A percentile compares a stretch with the other conserved stretches of the same genome.
Evolutionary conservation across 2,888 invertebrate genomes (phyloP).

Genomic region (Panopea generosa): DNA sequence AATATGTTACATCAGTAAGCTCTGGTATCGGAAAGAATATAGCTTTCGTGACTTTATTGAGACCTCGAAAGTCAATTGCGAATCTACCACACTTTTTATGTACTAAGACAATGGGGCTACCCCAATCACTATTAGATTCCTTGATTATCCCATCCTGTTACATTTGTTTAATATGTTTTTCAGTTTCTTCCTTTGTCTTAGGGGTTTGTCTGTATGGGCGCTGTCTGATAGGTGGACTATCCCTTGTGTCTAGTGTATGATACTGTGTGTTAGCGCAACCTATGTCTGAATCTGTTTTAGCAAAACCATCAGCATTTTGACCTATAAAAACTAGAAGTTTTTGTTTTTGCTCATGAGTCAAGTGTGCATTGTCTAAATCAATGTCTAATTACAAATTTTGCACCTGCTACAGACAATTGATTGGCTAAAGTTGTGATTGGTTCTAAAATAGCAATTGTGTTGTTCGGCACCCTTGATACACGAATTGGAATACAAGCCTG

Average conservation of each 20-base stretch:
- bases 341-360: no score
- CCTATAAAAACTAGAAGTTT: constrained; percentile 18
- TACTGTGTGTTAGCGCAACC: constrained; percentile 25
- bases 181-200: constrained; percentile 5
- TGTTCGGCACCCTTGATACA: no score
- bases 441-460: no score
- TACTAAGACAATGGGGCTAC: constrained; percentile 29
- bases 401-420: no score
- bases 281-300: constrained; percentile 29
- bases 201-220: constrained; percentile 20
- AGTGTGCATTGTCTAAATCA: no score
- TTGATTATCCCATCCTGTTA: constrained; percentile 32
- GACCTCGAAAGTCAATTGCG: constrained; percentile 25
- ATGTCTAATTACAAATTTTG: no score
- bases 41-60: constrained; percentile 14
- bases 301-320: constrained; percentile 34
- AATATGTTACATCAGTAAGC: constrained; percentile 25
- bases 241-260: constrained; percentile 9
- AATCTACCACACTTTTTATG: constrained; percentile 20
- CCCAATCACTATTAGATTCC: constrained; percentile 31
- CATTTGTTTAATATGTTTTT: constrained; percentile 34
- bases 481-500: no score
- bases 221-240: constrained; percentile 10
- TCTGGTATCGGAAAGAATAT: constrained; percentile 24
- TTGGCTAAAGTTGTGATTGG: no score